Percentiles rank a stretch among this genome's conserved stretches.
phyloP scores from a whole-genome alignment of 1,140 invertebrate genomes.

The Proctacanthus coquilletti region DNA sequence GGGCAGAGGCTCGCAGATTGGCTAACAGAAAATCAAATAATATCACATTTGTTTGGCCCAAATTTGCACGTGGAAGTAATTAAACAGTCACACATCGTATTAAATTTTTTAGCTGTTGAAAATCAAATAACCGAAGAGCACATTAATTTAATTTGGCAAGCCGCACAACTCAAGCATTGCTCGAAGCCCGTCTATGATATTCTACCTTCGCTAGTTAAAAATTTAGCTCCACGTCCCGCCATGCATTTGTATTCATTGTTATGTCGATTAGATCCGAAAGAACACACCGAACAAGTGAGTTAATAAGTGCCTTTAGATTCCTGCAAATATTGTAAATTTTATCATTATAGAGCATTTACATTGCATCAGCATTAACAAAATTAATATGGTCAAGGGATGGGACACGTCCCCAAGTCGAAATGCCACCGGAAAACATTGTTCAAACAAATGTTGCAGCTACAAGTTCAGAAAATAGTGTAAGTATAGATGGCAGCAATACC shows the following conservation, averaged over 20 bases:
- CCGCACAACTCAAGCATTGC: constrained; percentile 87
- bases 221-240: constrained; percentile 71
- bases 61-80: constrained; percentile 90
- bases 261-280: constrained; percentile 69
- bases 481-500: constrained; percentile 62
- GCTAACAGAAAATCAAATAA: constrained; percentile 81
- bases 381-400: constrained; percentile 71
- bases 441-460: constrained; percentile 39
- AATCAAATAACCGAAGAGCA: constrained; percentile 79
- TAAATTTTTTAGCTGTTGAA: constrained; percentile 85
- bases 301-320: constrained; percentile 1
- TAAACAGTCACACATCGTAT: constrained; percentile 84
- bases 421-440: constrained; percentile 34
- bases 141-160: constrained; percentile 85
- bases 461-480: constrained; percentile 52
- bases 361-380: constrained; percentile 77
- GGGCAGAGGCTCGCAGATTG: constrained; percentile 73
- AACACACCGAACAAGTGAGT: constrained; percentile 74
- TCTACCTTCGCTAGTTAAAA: constrained; percentile 75
- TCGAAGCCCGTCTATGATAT: constrained; percentile 84
- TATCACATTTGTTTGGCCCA: constrained; percentile 88
- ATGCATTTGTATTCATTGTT: constrained; percentile 74
- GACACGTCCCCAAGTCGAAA: constrained; percentile 33
- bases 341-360: constrained; percentile 66
- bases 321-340: constrained; percentile 3